phyloP scores from a whole-genome alignment of 2,888 invertebrate genomes.

The Idaea biselata region DNA sequence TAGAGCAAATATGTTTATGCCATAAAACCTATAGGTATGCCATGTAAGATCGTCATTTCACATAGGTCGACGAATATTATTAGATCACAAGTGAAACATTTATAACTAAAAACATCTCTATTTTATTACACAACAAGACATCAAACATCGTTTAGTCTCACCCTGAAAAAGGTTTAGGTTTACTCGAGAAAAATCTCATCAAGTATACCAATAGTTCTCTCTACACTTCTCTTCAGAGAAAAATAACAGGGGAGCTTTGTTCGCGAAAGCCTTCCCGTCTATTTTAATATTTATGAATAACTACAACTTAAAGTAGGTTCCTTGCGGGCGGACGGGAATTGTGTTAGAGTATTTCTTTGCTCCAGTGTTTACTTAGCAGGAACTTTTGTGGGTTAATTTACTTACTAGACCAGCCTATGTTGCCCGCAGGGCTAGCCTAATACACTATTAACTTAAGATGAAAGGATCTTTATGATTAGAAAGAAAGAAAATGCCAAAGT shows the following conservation, averaged over 20 bases:
- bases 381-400: background rate
- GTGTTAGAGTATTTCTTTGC: background rate
- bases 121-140: background rate
- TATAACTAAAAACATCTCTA: background rate
- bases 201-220: background rate
- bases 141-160: background rate
- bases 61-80: too few species aligned
- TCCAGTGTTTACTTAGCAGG: background rate
- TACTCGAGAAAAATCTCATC: background rate
- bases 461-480: too few species aligned
- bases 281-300: constrained; percentile 1
- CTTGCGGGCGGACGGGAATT: background rate
- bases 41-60: too few species aligned
- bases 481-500: too few species aligned
- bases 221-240: background rate
- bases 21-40: too few species aligned
- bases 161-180: background rate
- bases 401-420: background rate
- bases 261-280: background rate
- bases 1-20: too few species aligned
- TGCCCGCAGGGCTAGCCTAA: background rate
- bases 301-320: background rate
- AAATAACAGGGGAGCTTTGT: background rate
- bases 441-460: background rate
- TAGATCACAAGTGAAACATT: background rate